Evolutionary conservation across 2,113 vertebrate genomes (phyloP).

Genomic region (Thryonomys swinderianus): DNA sequence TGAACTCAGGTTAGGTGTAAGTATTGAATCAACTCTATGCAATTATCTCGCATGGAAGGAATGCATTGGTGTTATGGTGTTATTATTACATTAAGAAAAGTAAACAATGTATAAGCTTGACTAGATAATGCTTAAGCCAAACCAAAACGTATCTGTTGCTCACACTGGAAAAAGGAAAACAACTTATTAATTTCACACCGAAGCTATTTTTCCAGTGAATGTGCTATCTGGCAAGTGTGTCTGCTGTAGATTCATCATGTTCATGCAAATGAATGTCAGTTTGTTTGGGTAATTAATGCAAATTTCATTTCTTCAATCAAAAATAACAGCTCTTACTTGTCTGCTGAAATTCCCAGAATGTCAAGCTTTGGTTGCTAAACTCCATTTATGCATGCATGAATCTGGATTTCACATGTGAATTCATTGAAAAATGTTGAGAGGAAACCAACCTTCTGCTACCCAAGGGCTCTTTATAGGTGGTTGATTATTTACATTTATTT

Average conservation of each 20-base stretch:
- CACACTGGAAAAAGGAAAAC: slow-evolving; percentile 44
- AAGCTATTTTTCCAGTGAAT: slow-evolving; percentile 52
- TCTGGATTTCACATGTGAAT: slow-evolving; percentile 58
- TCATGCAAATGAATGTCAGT: slow-evolving; percentile 65
- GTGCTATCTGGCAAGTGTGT: not conserved
- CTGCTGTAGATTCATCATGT: slow-evolving; percentile 51
- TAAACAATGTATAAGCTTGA: slow-evolving; percentile 83
- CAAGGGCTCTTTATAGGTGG: not conserved
- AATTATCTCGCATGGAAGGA: slow-evolving; percentile 88
- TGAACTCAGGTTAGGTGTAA: slow-evolving; percentile 86
- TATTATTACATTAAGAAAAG: slow-evolving; percentile 84
- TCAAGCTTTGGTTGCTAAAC: slow-evolving; percentile 63
- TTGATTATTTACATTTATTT: slow-evolving; percentile 11
- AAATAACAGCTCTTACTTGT: slow-evolving; percentile 64
- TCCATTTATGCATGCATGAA: slow-evolving; percentile 13
- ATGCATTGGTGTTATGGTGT: slow-evolving; percentile 78
- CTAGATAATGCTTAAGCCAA: slow-evolving; percentile 84
- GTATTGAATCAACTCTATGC: slow-evolving; percentile 81
- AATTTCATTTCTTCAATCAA: slow-evolving; percentile 74
- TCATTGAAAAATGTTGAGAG: slow-evolving; percentile 52
- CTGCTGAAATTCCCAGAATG: slow-evolving; percentile 52
- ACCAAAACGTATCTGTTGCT: slow-evolving; percentile 61
- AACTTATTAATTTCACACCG: slow-evolving; percentile 66
- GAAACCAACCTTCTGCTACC: not conserved
- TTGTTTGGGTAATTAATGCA: slow-evolving; percentile 70